Base-by-base conservation (phyloP, 2,888 invertebrate genomes). In the Cinara cedri region DNA sequence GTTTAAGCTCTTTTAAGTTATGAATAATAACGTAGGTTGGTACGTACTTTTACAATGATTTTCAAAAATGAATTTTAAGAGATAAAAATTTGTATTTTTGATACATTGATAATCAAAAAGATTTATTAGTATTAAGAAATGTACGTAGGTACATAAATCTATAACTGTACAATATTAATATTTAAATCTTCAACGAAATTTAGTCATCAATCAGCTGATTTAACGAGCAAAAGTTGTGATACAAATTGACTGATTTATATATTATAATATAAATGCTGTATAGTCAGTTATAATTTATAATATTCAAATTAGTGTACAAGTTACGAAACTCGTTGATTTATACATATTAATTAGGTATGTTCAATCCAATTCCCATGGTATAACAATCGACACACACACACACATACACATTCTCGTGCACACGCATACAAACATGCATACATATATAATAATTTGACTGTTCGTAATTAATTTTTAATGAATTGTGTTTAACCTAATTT, bases 341-440 rank as follows among this genome's bases (percentile, higher is more conserved):
- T 54, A 68, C 63, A 63, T 60, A 60, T 60, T 60, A 60, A 60
- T 60, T 60, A n/a, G n/a, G n/a, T n/a, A 60, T 16, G 26, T 60
- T n/a, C 60, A 60, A 16, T n/a, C 16, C 16, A 60, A 60, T 26
- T 60, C 60, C 60, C 24, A 60, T 60, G 60, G 26, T 26, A 60
- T n/a, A 60, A 60, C 10, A 60, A 24, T 60, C 26, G 16, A 16
- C 24, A 60, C 16, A 60, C 10, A 60, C 10, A 14, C 60, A 34
- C 26, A 60, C 16, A 60, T n/a, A n/a, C n/a, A n/a, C n/a, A n/a
- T n/a, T n/a, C n/a, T n/a, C n/a, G n/a, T n/a, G n/a, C n/a, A n/a
- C 9, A 60, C 26, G 24, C 26, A 60, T 24, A 13, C 16, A 26
- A 26, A 34, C 34, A 4, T 34, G 24, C 26, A 60, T 24, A 13